phyloP scores from a whole-genome alignment of 2,797 vertebrate genomes.

The Notolabrus celidotus region DNA sequence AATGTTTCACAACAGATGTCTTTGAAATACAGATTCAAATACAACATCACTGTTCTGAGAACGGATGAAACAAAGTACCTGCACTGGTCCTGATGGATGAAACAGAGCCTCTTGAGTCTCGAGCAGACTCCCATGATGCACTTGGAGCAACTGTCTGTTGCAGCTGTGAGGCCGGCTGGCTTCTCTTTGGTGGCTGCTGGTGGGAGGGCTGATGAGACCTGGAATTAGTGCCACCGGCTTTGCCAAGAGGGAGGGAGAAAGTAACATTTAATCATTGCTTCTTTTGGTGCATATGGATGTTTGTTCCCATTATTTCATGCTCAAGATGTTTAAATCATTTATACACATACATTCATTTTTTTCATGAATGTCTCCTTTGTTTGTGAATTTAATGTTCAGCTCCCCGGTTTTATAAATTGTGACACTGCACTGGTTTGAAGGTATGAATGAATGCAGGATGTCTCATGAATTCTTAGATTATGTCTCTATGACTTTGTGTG shows the following conservation, averaged over 20 bases:
- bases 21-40: too few species aligned
- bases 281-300: not conserved
- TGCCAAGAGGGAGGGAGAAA: conserved; percentile 41
- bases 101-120: conserved; percentile 13
- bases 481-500: too few species aligned
- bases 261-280: not conserved
- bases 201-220: conserved; percentile 69
- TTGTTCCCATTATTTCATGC: not conserved
- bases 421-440: too few species aligned
- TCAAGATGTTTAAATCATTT: too few species aligned
- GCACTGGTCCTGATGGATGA: conserved; percentile 52
- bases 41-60: too few species aligned
- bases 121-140: conserved; percentile 48
- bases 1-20: too few species aligned
- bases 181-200: conserved; percentile 52
- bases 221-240: conserved; percentile 75
- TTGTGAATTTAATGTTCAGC: too few species aligned
- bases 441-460: too few species aligned
- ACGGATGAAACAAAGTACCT: conserved; percentile 59
- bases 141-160: conserved; percentile 46
- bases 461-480: too few species aligned
- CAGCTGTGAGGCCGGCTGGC: conserved; percentile 53
- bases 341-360: too few species aligned
- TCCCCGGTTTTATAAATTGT: too few species aligned
- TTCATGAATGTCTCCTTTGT: too few species aligned